phyloP scores from a whole-genome alignment of 1,140 invertebrate species.

The Drosophila nigrodunni region DNA sequence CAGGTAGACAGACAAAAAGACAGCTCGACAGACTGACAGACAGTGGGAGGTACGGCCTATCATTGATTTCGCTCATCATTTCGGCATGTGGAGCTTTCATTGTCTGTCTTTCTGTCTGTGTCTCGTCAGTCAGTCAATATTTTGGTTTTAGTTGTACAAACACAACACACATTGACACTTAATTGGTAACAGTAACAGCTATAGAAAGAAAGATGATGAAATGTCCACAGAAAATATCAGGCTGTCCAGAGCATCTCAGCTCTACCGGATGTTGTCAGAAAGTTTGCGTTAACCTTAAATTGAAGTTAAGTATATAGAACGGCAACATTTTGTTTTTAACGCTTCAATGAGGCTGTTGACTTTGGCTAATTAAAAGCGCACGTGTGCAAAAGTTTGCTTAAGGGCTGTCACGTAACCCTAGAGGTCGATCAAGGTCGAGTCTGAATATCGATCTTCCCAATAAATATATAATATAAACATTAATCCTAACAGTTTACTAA shows the following conservation, averaged over 20 bases:
- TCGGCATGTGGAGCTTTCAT: conserved; percentile 15
- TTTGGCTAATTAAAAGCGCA: conserved; percentile 74
- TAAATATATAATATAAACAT: neutral
- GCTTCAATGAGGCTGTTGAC: conserved; percentile 71
- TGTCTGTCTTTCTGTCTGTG: conserved; percentile 4
- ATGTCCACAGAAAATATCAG: conserved; percentile 59
- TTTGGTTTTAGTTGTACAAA: conserved; percentile 75
- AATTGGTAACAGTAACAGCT: conserved; percentile 26
- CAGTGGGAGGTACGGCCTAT: conserved; percentile 13
- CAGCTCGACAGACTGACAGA: neutral
- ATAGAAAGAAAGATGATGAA: conserved; percentile 66
- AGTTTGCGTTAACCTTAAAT: conserved; percentile 37
- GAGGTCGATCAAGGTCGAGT: conserved; percentile 48
- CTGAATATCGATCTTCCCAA: conserved; percentile 11
- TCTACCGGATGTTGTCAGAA: conserved; percentile 54
- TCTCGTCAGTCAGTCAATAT: conserved; percentile 60
- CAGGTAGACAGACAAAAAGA: neutral
- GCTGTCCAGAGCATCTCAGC: conserved; percentile 29
- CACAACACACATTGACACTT: conserved; percentile 16
- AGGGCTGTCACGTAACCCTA: conserved; percentile 20
- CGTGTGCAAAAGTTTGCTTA: conserved; percentile 55
- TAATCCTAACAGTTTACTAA: no score
- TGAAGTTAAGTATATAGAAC: conserved; percentile 46
- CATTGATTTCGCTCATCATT: conserved; percentile 12
- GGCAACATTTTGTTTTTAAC: conserved; percentile 47